A percentile compares a stretch with the other conserved stretches of the same genome.
phyloP scores from a whole-genome alignment of 2,888 invertebrate species.

The Panopea generosa region DNA sequence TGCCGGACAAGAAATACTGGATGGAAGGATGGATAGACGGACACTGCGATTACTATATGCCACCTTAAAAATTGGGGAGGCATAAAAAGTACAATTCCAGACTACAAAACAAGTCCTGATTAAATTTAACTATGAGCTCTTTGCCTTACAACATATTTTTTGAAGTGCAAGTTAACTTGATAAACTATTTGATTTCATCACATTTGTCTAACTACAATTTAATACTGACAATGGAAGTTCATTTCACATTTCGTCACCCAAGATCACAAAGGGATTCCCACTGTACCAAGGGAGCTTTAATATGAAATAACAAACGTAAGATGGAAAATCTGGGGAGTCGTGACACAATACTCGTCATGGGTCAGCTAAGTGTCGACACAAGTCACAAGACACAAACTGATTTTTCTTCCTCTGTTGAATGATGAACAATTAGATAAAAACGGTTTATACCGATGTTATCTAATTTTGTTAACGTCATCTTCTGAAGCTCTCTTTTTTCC shows the following conservation, averaged over 20 bases:
- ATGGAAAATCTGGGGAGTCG: conserved; percentile 26
- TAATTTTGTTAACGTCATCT: too few species aligned
- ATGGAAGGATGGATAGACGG: too few species aligned
- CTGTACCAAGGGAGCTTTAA: conserved; percentile 11
- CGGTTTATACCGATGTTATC: too few species aligned
- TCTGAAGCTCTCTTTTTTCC: too few species aligned
- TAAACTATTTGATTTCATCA: conserved; percentile 1
- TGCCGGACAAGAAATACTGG: too few species aligned
- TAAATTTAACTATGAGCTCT: too few species aligned
- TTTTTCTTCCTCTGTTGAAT: conserved; percentile 26
- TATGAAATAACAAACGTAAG: conserved; percentile 50
- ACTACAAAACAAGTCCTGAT: too few species aligned
- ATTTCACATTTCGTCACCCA: not conserved
- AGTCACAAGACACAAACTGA: conserved; percentile 46
- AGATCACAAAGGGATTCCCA: not conserved
- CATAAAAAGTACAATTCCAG: too few species aligned
- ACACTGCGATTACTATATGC: too few species aligned
- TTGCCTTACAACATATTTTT: not conserved
- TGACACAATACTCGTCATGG: conserved; percentile 22
- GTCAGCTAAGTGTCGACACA: conserved; percentile 47
- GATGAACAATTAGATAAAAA: too few species aligned
- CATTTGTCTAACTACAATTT: conserved; percentile 7
- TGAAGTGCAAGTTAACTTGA: not conserved
- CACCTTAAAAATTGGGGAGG: too few species aligned
- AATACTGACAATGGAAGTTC: not conserved